Evolutionary conservation across 2,113 vertebrate species (phyloP).

Genomic region (Eonycteris spelaea): DNA sequence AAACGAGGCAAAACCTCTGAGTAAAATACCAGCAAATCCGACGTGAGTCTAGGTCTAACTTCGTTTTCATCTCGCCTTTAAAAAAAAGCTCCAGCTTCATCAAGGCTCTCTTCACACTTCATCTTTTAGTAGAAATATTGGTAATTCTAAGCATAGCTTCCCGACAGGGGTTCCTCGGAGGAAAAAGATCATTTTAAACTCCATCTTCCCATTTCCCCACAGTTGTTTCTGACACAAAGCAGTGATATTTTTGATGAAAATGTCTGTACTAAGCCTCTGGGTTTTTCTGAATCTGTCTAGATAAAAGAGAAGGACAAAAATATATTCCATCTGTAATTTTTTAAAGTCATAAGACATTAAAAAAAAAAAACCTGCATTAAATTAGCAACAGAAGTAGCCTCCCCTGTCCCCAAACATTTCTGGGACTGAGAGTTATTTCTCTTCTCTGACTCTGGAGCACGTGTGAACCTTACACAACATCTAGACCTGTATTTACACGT

Average conservation of each 20-base stretch:
- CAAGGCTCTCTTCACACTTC: background rate
- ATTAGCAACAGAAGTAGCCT: constrained; percentile 58
- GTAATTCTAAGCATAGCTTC: background rate
- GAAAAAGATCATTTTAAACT: background rate
- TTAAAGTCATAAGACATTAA: constrained; percentile 58
- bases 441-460: background rate
- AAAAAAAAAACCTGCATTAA: constrained; percentile 70
- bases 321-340: constrained; percentile 64
- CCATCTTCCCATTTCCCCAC: background rate
- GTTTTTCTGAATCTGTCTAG: constrained; percentile 67
- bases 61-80: background rate
- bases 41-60: background rate
- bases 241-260: background rate
- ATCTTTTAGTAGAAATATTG: background rate
- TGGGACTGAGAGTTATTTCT: background rate
- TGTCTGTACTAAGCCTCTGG: background rate
- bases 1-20: constrained; percentile 19
- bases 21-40: background rate
- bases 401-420: constrained; percentile 46
- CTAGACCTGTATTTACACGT: fast-evolving
- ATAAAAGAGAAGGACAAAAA: constrained; percentile 64
- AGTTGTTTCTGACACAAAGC: background rate
- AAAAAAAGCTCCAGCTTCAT: background rate
- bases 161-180: background rate
- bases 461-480: fast-evolving